Evolutionary conservation across 2,888 invertebrate genomes (phyloP), one percentile per base, ranked within the genome.

Genomic region (Nomada goodeniana): DNA sequence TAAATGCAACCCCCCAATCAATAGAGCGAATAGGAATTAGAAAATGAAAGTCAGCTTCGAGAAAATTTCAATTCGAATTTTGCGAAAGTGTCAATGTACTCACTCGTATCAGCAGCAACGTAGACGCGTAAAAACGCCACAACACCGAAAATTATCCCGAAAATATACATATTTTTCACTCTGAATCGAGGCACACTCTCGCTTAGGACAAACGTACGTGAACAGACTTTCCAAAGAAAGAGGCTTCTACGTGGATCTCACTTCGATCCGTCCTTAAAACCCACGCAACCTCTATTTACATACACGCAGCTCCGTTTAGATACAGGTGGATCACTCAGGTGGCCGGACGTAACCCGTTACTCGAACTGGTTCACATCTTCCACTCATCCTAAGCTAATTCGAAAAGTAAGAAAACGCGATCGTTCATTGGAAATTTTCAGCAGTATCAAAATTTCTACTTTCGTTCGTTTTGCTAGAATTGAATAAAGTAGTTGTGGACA

Each of bases 291-390:
- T 76, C 76, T 68, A 72, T 36, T 47, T 55, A 76, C 71, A 23
- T 50, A 52, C 65, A 47, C 57, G 50, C 9, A 36, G 13, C 63
- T 57, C 64, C 20, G 50, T 52, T 80, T 60, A 47, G 68, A 64
- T 59, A 75, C 36, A 52, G 57, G 63, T 55, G 60, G 63, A 75
- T 71, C 60, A 9, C 42, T 47, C 76, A 77, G 72, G 70, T 74
- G 80, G 78, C 70, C 70, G 65, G 23, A 20, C 13, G 3, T 68
- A 83, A 70, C 72, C 87, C 88, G 87, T 88, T 88, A 87, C 44
- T 81, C 71, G 77, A 86, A 87, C 87, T 86, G 87, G 82, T 75
- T 64, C 76, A 71, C 68, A 77, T 77, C 65, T 64, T 81, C 75
- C 57, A 69, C 50, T 63, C 76, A 69, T 77, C 23, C n/a, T 63